These are phyloP conservation scores for Polymixis lichenea DNA, from an alignment of 2,888 invertebrate genomes.

Conservation along the genomic window DNA sequence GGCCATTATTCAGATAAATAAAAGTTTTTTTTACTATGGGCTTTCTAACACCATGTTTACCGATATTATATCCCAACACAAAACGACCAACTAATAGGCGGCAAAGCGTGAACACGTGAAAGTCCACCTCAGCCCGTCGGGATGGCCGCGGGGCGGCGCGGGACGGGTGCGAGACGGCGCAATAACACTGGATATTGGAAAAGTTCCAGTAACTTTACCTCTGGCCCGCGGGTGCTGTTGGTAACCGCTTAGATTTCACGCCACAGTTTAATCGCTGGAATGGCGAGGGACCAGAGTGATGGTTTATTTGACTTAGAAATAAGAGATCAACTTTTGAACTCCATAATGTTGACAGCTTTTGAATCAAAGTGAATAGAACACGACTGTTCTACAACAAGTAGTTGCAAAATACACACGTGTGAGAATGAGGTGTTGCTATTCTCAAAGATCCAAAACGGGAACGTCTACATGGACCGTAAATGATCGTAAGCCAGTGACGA, in stretches of 20 bases:
- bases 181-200: conserved; percentile 64
- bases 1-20: background rate
- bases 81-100: conserved; percentile 12
- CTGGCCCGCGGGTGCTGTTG: conserved; percentile 33
- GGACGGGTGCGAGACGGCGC: conserved; percentile 14
- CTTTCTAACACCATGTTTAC: background rate
- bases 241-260: conserved; percentile 43
- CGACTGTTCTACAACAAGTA: background rate
- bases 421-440: background rate
- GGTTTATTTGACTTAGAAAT: conserved; percentile 28
- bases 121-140: conserved; percentile 17
- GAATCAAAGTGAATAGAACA: background rate
- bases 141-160: background rate
- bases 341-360: background rate
- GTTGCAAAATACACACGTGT: background rate
- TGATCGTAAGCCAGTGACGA: background rate
- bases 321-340: conserved; percentile 9
- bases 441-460: background rate
- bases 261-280: conserved; percentile 47
- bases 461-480: background rate
- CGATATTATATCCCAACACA: background rate
- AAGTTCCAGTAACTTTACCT: conserved; percentile 60
- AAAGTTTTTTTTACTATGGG: background rate
- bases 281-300: background rate
- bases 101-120: conserved; percentile 24